phyloP scores from a whole-genome alignment of 2,888 invertebrate species.

The Zygogramma bicolorata region DNA sequence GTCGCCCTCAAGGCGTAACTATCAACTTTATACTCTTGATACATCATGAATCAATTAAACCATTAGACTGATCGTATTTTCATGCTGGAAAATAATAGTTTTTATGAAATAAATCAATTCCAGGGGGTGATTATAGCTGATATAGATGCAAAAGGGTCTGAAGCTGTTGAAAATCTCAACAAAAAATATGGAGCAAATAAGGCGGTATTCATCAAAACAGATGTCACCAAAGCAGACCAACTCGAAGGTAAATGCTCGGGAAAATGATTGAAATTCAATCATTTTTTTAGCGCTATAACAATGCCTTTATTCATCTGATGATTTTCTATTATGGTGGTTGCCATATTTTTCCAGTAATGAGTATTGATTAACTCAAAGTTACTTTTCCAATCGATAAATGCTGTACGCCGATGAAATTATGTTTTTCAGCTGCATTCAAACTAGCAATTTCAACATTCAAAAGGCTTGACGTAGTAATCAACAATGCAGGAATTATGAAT shows the following conservation, averaged over 20 bases:
- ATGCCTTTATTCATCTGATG: too few species aligned
- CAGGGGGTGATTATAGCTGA: conserved; percentile 60
- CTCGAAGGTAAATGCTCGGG: conserved; percentile 77
- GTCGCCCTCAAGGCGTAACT: too few species aligned
- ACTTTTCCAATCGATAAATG: not conserved
- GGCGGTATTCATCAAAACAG: conserved; percentile 77
- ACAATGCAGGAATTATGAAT: conserved; percentile 85
- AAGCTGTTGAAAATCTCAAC: conserved; percentile 73
- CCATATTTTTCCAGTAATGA: too few species aligned
- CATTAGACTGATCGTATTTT: too few species aligned
- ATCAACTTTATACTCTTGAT: too few species aligned
- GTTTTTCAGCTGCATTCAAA: conserved; percentile 64
- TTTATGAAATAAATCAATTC: too few species aligned
- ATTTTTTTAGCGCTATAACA: too few species aligned
- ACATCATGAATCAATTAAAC: too few species aligned
- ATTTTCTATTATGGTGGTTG: too few species aligned
- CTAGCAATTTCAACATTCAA: conserved; percentile 61
- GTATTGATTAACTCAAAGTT: too few species aligned
- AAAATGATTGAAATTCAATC: too few species aligned
- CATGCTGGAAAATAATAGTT: too few species aligned
- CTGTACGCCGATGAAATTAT: not conserved
- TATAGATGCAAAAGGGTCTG: conserved; percentile 68
- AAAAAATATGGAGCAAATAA: conserved; percentile 76
- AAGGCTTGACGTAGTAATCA: conserved; percentile 71
- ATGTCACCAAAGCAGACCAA: conserved; percentile 80